These are phyloP conservation scores for Melanostoma scalare DNA, from an alignment of 2,888 invertebrate genomes.

Conservation along the genomic window DNA sequence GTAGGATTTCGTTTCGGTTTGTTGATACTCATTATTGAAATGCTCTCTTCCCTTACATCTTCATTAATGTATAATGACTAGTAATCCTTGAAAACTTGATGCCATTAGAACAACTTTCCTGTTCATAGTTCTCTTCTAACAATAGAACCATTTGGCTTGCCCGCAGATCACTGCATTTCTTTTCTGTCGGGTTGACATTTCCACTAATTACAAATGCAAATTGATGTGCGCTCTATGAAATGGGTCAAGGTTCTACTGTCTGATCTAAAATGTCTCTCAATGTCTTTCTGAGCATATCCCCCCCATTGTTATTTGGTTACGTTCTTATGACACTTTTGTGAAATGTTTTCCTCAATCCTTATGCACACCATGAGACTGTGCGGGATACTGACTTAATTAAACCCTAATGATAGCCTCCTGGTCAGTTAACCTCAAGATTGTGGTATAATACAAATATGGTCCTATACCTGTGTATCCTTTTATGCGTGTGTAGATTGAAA, in stretches of 20 bases:
- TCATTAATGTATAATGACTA: neutral
- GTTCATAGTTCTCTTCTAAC: neutral
- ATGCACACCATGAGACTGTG: conserved; percentile 50
- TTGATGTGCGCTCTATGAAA: conserved; percentile 51
- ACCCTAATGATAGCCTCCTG: conserved; percentile 65
- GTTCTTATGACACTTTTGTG: conserved; percentile 29
- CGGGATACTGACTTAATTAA: conserved; percentile 68
- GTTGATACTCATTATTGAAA: no score
- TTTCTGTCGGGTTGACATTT: neutral
- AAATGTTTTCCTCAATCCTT: conserved; percentile 43
- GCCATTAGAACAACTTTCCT: conserved; percentile 15
- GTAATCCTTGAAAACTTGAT: conserved; percentile 18
- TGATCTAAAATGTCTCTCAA: conserved; percentile 34
- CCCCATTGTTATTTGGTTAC: neutral
- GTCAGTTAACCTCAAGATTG: conserved; percentile 51
- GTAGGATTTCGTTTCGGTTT: no score
- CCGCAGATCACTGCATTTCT: neutral
- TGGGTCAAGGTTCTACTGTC: conserved; percentile 56
- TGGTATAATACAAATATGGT: neutral
- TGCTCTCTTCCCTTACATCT: neutral
- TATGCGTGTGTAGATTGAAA: conserved; percentile 10
- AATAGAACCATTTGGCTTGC: neutral
- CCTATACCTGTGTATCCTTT: neutral
- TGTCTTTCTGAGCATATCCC: conserved; percentile 7
- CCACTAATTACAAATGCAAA: conserved; percentile 62